Evolutionary conservation across 2,888 invertebrate species (phyloP).

Genomic region (Mythimna impura): DNA sequence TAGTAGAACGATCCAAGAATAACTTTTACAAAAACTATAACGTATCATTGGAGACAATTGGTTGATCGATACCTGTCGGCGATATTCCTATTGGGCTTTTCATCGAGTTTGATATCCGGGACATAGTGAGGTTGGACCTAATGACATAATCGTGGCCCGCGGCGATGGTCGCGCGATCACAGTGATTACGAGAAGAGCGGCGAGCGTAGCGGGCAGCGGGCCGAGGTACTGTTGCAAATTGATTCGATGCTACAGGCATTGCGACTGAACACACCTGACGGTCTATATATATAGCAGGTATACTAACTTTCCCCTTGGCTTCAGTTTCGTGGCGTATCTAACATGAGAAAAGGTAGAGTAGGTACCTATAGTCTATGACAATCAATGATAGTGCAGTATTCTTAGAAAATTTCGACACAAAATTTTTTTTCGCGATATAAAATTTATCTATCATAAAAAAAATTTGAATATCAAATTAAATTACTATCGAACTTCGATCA

Average conservation of each 20-base stretch:
- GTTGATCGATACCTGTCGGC: conserved; percentile 77
- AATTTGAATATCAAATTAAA: no score
- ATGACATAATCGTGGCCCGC: conserved; percentile 85
- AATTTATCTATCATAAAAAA: no score
- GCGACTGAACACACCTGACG: conserved; percentile 71
- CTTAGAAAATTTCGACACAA: no score
- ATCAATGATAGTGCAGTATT: no score
- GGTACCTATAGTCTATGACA: no score
- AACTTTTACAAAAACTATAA: conserved; percentile 57
- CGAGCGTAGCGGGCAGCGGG: conserved; percentile 75
- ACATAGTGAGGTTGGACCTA: conserved; percentile 76
- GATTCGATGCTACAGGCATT: conserved; percentile 78
- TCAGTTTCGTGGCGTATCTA: no score
- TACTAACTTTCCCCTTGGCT: not conserved
- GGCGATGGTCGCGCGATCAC: conserved; percentile 78
- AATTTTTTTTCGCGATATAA: not conserved
- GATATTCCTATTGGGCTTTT: conserved; percentile 76
- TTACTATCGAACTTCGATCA: no score
- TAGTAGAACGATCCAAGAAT: conserved; percentile 25
- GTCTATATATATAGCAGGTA: conserved; percentile 43
- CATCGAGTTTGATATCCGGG: conserved; percentile 79
- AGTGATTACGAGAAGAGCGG: conserved; percentile 74
- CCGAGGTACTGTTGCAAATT: conserved; percentile 76
- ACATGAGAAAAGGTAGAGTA: no score
- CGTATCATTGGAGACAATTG: conserved; percentile 76